A percentile compares a stretch with the other conserved stretches of the same genome.
Conservation (phyloP, 2,113 vertebrate genomes). For the Coregonus clupeaformis region DNA sequence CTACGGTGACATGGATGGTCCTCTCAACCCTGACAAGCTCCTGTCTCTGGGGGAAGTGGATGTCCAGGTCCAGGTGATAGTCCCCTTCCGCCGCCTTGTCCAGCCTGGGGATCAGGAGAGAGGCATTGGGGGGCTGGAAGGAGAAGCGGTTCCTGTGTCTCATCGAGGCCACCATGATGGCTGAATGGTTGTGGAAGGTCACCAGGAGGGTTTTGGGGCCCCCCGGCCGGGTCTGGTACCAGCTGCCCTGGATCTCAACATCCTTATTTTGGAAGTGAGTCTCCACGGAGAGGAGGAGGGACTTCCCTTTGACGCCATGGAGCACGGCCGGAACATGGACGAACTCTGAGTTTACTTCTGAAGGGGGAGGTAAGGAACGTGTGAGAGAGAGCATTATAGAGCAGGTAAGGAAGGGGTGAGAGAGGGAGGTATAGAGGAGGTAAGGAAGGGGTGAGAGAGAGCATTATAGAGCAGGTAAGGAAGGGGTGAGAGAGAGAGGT, state of each 20-base stretch:
- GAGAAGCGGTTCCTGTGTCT: constrained; percentile 42
- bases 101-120: constrained; percentile 59
- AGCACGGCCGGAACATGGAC: constrained; percentile 48
- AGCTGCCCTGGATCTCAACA: constrained; percentile 68
- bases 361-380: constrained; percentile 7
- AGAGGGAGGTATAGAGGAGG: too few relatives aligned
- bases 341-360: constrained; percentile 41
- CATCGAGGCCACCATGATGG: constrained; percentile 52
- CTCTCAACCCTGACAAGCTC: constrained; percentile 50
- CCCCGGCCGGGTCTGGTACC: constrained; percentile 57
- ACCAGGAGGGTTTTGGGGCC: constrained; percentile 55
- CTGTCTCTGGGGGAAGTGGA: constrained; percentile 51
- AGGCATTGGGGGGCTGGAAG: constrained; percentile 58
- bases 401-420: too few relatives aligned
- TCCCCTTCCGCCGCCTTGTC: constrained; percentile 61
- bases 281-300: constrained; percentile 63
- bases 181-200: constrained; percentile 52
- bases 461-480: too few relatives aligned
- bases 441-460: neutral
- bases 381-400: neutral
- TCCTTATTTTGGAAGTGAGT: constrained; percentile 48
- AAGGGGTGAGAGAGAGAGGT: too few relatives aligned
- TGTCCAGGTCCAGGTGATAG: constrained; percentile 69
- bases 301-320: constrained; percentile 57
- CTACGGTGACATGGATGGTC: constrained; percentile 67